Base-by-base conservation (phyloP, 2,113 vertebrate genomes). In the Mixornis gularis region DNA sequence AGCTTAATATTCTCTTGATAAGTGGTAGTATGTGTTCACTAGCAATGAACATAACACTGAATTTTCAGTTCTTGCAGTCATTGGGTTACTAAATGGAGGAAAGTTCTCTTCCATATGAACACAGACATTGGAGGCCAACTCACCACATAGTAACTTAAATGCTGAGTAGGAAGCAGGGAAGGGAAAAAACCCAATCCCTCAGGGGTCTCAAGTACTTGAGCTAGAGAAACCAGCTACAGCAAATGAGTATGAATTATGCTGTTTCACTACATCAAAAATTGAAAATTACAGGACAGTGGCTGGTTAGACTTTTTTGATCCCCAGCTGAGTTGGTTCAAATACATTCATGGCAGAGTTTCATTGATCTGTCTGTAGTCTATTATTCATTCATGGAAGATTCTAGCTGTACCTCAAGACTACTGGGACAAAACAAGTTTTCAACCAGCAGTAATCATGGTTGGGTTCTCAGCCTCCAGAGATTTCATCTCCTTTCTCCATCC, bases 381-480 rank as follows among this genome's bases (percentile, higher is more conserved):
- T 95, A 95, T 66, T 95, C 93, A 96, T 94, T 97, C 93, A 93
- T 69, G 78, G 86, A 95, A 90, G 84, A 86, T 68, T 92, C 79
- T 82, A 92, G 64, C 40, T 92, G 73, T 88, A 92, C 70, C 80
- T 68, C 94, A 92, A 91, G 84, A 95, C 76, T 92, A 59, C 49
- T 32, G 89, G 96, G 76, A 96, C 79, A 96, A 97, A 97, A 93
- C 81, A 96, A 86, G 66, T 95, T 95, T 97, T 93, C 92, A 95
- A 82, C 62, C 84, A 95, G 93, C 86, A 94, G 90, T 60, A 96
- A 94, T 96, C 78, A 96, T 68, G 93, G 90, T 90, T 8, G 52
- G 70, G 32, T 94, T 96, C 94, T 95, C 62, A 78, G 5, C 80
- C 91, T 90, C 87, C 64, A 83, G 95, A 96, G 81, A 96, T 91